phyloP scores from a whole-genome alignment of 2,888 invertebrate genomes.

The Dexiosoma caninum region DNA sequence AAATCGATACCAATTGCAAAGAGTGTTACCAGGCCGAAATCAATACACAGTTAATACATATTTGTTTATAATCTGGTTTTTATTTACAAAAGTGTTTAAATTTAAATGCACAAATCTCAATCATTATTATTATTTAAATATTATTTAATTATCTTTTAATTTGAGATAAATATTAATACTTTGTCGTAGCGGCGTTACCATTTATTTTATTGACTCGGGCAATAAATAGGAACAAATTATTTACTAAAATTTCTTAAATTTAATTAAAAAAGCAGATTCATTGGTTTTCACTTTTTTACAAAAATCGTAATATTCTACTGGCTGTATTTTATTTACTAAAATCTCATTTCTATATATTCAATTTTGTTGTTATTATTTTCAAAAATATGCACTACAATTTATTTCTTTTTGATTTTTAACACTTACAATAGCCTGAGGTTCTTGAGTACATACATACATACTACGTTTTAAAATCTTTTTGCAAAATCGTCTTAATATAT shows the following conservation, averaged over 20 bases:
- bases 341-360: slow-evolving; percentile 23
- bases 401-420: slow-evolving; percentile 13
- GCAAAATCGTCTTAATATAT: slow-evolving; percentile 53
- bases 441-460: slow-evolving; percentile 21
- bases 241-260: slow-evolving; percentile 68
- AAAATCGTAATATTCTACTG: slow-evolving; percentile 28
- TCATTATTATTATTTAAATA: slow-evolving; percentile 24
- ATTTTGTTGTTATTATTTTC: slow-evolving; percentile 20
- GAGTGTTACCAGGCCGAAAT: slow-evolving; percentile 53
- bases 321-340: slow-evolving; percentile 28
- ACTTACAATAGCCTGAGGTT: slow-evolving; percentile 59
- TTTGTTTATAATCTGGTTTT: slow-evolving; percentile 62
- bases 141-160: background rate
- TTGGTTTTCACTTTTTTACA: slow-evolving; percentile 8
- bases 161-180: slow-evolving; percentile 56
- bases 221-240: slow-evolving; percentile 76
- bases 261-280: slow-evolving; percentile 29
- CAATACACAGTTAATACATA: background rate
- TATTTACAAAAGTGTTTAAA: slow-evolving; percentile 69
- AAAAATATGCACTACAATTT: slow-evolving; percentile 19
- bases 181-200: slow-evolving; percentile 56
- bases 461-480: slow-evolving; percentile 58
- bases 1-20: slow-evolving; percentile 38
- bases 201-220: slow-evolving; percentile 63
- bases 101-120: slow-evolving; percentile 69